These are phyloP conservation scores for Aythya baeri DNA, from an alignment of 2,113 vertebrate genomes.

Conservation along the genomic window DNA sequence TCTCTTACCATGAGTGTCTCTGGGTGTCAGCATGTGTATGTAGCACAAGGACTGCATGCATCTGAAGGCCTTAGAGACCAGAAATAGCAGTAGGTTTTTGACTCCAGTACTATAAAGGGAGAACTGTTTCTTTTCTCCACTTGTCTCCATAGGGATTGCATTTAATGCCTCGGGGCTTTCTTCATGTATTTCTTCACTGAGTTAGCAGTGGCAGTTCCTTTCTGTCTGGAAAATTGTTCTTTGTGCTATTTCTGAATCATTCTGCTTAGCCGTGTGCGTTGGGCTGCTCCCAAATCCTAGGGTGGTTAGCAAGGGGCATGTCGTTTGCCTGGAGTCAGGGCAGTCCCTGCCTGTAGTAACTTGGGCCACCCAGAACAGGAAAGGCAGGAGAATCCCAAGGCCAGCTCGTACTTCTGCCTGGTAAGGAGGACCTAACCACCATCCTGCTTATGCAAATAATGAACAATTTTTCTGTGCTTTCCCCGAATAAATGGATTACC, in stretches of 20 bases:
- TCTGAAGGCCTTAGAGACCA: background rate
- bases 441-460: background rate
- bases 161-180: background rate
- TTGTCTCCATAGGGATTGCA: background rate
- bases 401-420: background rate
- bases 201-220: background rate
- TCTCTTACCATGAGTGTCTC: background rate
- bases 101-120: background rate
- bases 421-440: too few species aligned
- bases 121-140: background rate
- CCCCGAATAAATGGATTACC: background rate
- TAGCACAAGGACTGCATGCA: background rate
- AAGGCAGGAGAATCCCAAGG: background rate
- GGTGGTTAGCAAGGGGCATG: background rate
- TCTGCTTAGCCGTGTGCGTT: background rate
- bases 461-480: background rate
- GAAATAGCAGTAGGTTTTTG: background rate
- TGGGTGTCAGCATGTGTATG: background rate
- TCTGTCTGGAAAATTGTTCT: background rate
- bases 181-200: background rate
- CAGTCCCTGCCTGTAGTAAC: background rate
- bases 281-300: background rate
- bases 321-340: background rate
- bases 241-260: background rate
- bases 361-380: background rate